Base-by-base conservation (phyloP, 2,888 invertebrate genomes). In the Hololepta plana region DNA sequence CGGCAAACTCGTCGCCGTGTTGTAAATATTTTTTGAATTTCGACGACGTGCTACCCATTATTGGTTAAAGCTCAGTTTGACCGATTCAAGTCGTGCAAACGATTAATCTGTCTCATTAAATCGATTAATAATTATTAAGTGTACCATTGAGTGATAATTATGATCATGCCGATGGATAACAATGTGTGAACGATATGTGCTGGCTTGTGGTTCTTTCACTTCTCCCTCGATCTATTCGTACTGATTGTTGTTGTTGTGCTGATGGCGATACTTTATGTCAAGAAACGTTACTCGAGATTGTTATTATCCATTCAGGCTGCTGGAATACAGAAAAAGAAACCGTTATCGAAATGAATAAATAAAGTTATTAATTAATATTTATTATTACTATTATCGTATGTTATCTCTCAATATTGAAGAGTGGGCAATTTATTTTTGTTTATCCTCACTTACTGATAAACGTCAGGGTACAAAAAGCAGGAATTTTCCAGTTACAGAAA, bases 1-100 rank as follows among this genome's bases (percentile, higher is more conserved):
- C 72, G 26, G 72, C 69, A 44, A 67, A 70, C 47, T 73, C 73
- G 46, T 73, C 72, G 15, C 72, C 72, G 54, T 68, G 64, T 45
- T 69, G 67, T 26, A 73, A 56, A 46, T 71, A 67, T 42, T 71
- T 72, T 38, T 70, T 67, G 46, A 73, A 71, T 48, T 73, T 73
- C 15, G 70, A 69, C 17, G 68, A 68, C 23, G 68, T 59, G 46
- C 67, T 72, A 34, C 73, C 73, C 73, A 73, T 73, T 17, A 17
- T 17, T n/a, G 17, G 17, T n/a, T 17, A 17, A n/a, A 17, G 17
- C 17, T 17, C n/a, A 17, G 7, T 7, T 17, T 7, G 17, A 17
- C 7, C 17, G 7, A 17, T 17, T 17, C 7, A 17, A 17, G 17
- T n/a, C 7, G 7, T 17, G 7, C 17, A 7, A 7, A 7, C 17